These are phyloP conservation scores for Drosophila meridiana DNA, from an alignment of 2,888 invertebrate genomes.

Conservation along the genomic window DNA sequence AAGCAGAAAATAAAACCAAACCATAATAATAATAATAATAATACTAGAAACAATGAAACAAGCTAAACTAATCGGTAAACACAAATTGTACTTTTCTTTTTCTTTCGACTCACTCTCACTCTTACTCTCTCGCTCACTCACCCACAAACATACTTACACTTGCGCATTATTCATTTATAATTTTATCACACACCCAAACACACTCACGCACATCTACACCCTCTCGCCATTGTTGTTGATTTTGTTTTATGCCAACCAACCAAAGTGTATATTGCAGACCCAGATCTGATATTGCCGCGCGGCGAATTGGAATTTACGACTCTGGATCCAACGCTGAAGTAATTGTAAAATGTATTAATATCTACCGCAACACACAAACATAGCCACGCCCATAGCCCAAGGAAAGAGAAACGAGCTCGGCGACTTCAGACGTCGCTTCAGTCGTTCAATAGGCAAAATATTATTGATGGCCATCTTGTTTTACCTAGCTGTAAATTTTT, in stretches of 20 bases:
- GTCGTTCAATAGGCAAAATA: conserved; percentile 43
- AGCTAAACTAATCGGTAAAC: conserved; percentile 72
- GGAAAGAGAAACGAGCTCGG: conserved; percentile 3
- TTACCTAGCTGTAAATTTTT: conserved; percentile 79
- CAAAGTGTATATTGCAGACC: conserved; percentile 86
- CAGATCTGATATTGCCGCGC: conserved; percentile 85
- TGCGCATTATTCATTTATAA: conserved; percentile 26
- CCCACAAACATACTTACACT: conserved; percentile 29
- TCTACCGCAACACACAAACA: conserved; percentile 58
- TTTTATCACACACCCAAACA: conserved; percentile 19
- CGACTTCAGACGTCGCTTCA: not conserved
- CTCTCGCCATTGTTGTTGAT: conserved; percentile 66
- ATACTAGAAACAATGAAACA: conserved; percentile 41
- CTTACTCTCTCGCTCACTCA: conserved; percentile 3
- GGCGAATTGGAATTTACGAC: conserved; percentile 86
- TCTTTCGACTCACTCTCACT: conserved; percentile 32
- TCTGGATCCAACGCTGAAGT: conserved; percentile 84
- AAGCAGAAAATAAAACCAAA: conserved; percentile 18
- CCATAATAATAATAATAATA: conserved; percentile 28
- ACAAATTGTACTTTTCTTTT: conserved; percentile 56
- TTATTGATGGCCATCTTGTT: conserved; percentile 76
- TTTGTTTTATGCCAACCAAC: conserved; percentile 82
- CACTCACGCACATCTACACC: conserved; percentile 29
- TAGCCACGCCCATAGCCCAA: conserved; percentile 13
- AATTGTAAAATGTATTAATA: conserved; percentile 81